A percentile compares a stretch with the other conserved stretches of the same genome.
Evolutionary conservation across 2,113 vertebrate species (phyloP).

Genomic region (Galemys pyrenaicus): DNA sequence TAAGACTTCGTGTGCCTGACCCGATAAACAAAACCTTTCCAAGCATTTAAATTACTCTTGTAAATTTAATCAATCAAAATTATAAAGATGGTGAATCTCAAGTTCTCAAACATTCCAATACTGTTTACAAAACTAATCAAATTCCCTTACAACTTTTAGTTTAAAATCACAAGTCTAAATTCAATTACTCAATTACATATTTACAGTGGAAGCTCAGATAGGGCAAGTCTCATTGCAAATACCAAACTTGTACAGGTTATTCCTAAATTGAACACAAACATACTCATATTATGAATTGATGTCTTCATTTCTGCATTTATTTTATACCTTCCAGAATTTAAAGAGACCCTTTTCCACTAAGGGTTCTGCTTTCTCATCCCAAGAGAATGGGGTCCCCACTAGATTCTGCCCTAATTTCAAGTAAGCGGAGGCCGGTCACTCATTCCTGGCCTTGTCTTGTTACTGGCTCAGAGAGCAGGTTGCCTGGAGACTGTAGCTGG

Average conservation of each 20-base stretch:
- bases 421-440: background rate
- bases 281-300: background rate
- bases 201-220: slow-evolving; percentile 50
- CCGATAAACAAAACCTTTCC: slow-evolving; percentile 54
- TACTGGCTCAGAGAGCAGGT: background rate
- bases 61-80: slow-evolving; percentile 67
- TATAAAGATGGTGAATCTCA: slow-evolving; percentile 46
- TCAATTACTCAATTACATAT: slow-evolving; percentile 65
- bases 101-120: slow-evolving; percentile 62
- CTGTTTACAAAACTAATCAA: slow-evolving; percentile 75
- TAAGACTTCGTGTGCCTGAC: slow-evolving; percentile 21
- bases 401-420: background rate
- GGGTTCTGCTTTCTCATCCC: background rate
- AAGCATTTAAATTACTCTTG: slow-evolving; percentile 60
- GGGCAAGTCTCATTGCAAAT: slow-evolving; percentile 45
- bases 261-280: slow-evolving; percentile 23
- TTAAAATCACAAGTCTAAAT: slow-evolving; percentile 71
- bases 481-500: background rate
- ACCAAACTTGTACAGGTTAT: background rate
- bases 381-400: background rate
- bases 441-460: no score
- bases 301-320: slow-evolving; percentile 48
- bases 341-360: background rate
- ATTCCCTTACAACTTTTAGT: slow-evolving; percentile 67
- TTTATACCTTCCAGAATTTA: background rate